Evolutionary conservation across 2,888 invertebrate genomes (phyloP).

Genomic region (Calephelis perditalis): DNA sequence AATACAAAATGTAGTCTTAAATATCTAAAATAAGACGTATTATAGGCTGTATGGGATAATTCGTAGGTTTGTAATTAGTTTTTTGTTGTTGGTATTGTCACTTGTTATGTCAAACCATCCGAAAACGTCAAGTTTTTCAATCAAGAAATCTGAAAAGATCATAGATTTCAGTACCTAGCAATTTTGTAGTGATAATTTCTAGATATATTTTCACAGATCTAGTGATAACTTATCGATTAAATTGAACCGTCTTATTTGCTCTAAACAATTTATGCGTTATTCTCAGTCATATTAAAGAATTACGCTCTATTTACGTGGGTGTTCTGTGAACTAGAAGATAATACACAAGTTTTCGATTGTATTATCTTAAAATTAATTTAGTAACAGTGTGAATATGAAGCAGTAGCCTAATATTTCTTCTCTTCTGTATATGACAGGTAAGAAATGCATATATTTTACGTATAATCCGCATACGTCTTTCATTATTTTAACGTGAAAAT

Average conservation of each 20-base stretch:
- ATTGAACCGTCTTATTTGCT: not conserved
- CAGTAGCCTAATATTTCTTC: not conserved
- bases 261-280: not conserved
- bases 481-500: not conserved
- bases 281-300: too few relatives aligned
- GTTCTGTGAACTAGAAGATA: constrained; percentile 11
- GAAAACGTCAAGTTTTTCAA: constrained; percentile 18
- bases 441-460: not conserved
- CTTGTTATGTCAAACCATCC: not conserved
- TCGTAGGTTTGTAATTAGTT: too few relatives aligned
- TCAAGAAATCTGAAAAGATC: constrained; percentile 8
- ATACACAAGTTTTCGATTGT: constrained; percentile 8
- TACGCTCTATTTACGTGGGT: constrained; percentile 9
- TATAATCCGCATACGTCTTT: not conserved
- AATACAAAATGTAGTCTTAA: too few relatives aligned
- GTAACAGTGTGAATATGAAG: not conserved
- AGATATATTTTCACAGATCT: not conserved
- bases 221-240: not conserved
- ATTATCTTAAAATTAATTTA: constrained; percentile 1
- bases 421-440: constrained; percentile 8
- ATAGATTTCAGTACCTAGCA: constrained; percentile 4
- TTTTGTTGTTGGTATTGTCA: too few relatives aligned
- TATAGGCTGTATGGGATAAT: too few relatives aligned
- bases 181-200: constrained; percentile 5
- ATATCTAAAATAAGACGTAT: too few relatives aligned